Evolutionary conservation across 1,140 invertebrate genomes (phyloP), one percentile per base, ranked within the genome.

Genomic region (Drosophila erecta): DNA sequence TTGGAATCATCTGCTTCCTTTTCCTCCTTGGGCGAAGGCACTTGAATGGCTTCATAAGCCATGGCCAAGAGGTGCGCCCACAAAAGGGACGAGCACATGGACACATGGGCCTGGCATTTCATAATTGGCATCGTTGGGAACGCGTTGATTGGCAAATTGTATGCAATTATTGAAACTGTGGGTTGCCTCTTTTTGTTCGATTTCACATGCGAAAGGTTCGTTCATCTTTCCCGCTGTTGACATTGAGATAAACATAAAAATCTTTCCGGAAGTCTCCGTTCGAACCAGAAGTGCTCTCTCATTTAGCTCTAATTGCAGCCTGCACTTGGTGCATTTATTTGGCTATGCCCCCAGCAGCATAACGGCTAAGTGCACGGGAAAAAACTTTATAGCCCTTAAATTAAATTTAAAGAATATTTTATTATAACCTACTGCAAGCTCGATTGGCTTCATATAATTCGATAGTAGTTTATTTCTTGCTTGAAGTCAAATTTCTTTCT

Each of bases 121-220:
- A 76, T 86, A 89, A 86, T 87, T 86, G 84, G 71, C 71, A 87
- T 87, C 61, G 78, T 89, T 87, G 79, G 66, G 51, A 77, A 87
- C 83, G 83, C 83, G 83, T 87, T 87, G 84, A 87, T 87, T 87
- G 84, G 84, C 84, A 87, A 87, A 87, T 87, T 87, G 83, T 87
- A 87, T 87, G 84, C 65, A 87, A 87, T 87, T 87, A 87, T 89
- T 69, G 71, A 66, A 87, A 76, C 58, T 46, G 80, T 53, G 49
- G 56, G 56, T 44, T 35, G 46, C 30, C 41, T 55, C 50, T 27
- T 41, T 61, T 53, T 33, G 33, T 53, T 38, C 51, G 59, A 81
- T 78, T 62, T 46, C 69, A 49, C 59, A 59, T 66, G 57, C 59
- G 30, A 61, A 83, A 81, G 86, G 83, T 87, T 87, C 83, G 84